A percentile compares a stretch with the other conserved stretches of the same genome.
phyloP scores from a whole-genome alignment of 1,140 invertebrate genomes.

The Battus philenor region DNA sequence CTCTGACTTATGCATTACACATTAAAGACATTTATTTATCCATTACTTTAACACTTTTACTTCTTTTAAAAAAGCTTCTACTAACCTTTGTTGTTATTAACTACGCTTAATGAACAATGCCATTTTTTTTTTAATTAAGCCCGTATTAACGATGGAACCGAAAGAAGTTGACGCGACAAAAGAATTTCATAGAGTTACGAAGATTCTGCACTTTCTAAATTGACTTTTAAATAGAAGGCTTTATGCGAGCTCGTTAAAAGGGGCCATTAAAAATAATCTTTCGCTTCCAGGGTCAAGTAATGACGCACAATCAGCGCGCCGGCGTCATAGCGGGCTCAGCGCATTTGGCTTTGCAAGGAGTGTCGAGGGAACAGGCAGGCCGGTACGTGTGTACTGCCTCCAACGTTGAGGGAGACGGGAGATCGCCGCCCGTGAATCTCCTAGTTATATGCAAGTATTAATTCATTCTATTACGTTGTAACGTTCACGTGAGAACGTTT shows the following conservation, averaged over 20 bases:
- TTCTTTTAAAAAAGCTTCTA: no score
- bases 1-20: no score
- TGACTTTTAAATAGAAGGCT: neutral
- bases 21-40: no score
- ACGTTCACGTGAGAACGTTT: neutral
- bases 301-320: constrained; percentile 87
- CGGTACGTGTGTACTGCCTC: constrained; percentile 90
- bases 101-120: no score
- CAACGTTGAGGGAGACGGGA: constrained; percentile 91
- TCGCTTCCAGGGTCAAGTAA: constrained; percentile 81
- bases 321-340: constrained; percentile 89
- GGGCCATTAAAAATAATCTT: constrained; percentile 25
- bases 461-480: neutral
- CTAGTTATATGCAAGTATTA: constrained; percentile 95
- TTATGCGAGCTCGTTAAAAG: constrained; percentile 10
- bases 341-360: constrained; percentile 85
- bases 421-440: constrained; percentile 85
- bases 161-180: no score
- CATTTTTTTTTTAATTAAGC: no score
- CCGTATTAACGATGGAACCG: no score
- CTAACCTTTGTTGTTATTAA: no score
- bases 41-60: no score
- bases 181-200: no score
- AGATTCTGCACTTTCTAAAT: no score
- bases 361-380: constrained; percentile 85